Conservation (phyloP, 2,888 invertebrate species). For the Dinocampus coccinellae region DNA sequence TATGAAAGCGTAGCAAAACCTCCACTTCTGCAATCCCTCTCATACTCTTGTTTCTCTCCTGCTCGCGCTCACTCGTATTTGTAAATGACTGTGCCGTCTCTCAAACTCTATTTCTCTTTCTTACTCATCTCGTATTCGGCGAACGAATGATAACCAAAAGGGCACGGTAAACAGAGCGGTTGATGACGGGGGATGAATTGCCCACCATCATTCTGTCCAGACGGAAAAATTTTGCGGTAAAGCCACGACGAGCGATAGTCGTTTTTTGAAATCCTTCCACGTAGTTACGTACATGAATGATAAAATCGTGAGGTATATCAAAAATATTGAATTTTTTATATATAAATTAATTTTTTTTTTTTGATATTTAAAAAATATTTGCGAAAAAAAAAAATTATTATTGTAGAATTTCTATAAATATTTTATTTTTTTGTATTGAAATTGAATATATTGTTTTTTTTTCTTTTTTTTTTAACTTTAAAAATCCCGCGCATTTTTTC, state of each 20-base stretch:
- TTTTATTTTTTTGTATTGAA: neutral
- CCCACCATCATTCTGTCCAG: constrained; percentile 60
- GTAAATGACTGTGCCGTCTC: constrained; percentile 5
- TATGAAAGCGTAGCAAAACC: constrained; percentile 4
- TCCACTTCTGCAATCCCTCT: constrained; percentile 36
- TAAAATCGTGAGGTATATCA: too few species aligned
- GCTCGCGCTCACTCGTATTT: neutral
- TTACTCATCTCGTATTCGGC: constrained; percentile 52
- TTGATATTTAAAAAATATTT: neutral
- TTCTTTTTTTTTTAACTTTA: constrained; percentile 40
- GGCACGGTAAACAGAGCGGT: neutral
- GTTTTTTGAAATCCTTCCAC: constrained; percentile 58
- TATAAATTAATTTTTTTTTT: constrained; percentile 4
- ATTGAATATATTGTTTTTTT: constrained; percentile 39
- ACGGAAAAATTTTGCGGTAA: constrained; percentile 66
- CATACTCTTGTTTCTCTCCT: constrained; percentile 25
- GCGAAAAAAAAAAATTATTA: too few species aligned
- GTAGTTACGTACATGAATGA: too few species aligned
- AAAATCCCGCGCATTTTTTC: constrained; percentile 49
- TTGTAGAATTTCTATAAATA: too few species aligned
- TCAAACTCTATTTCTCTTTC: constrained; percentile 48
- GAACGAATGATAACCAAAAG: constrained; percentile 50
- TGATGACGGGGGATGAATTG: neutral
- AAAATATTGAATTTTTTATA: too few species aligned
- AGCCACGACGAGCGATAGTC: constrained; percentile 56